These are phyloP conservation scores for Leptinotarsa juncta DNA, from an alignment of 2,888 invertebrate genomes.

Conservation along the genomic window DNA sequence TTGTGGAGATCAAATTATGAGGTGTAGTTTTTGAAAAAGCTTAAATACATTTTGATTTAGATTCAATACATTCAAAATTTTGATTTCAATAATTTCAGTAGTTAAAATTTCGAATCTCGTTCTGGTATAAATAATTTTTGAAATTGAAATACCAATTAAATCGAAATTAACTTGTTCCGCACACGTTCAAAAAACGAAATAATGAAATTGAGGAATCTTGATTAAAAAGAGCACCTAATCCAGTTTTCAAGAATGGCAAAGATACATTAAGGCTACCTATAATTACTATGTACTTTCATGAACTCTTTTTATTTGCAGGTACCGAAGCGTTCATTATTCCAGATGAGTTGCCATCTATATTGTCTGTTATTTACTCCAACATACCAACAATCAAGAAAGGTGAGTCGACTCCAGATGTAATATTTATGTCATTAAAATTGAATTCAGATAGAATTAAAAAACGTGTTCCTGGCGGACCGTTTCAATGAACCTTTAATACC, in stretches of 20 bases:
- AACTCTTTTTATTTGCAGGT: constrained; percentile 64
- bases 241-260: too few relatives aligned
- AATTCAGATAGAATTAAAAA: not conserved
- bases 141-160: not conserved
- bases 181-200: too few relatives aligned
- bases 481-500: not conserved
- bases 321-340: constrained; percentile 77
- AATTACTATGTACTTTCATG: not conserved
- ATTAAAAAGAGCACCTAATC: too few relatives aligned
- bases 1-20: too few relatives aligned
- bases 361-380: constrained; percentile 85
- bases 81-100: too few relatives aligned
- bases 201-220: too few relatives aligned
- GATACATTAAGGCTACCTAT: too few relatives aligned
- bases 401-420: constrained; percentile 59
- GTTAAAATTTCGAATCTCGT: too few relatives aligned
- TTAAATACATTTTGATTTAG: too few relatives aligned
- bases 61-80: too few relatives aligned
- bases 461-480: not conserved
- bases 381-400: constrained; percentile 89
- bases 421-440: not conserved
- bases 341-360: constrained; percentile 81
- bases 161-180: too few relatives aligned
- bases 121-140: not conserved
- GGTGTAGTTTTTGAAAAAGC: too few relatives aligned